These are phyloP conservation scores for Trilocha varians DNA, from an alignment of 2,888 invertebrate genomes.

Conservation along the genomic window DNA sequence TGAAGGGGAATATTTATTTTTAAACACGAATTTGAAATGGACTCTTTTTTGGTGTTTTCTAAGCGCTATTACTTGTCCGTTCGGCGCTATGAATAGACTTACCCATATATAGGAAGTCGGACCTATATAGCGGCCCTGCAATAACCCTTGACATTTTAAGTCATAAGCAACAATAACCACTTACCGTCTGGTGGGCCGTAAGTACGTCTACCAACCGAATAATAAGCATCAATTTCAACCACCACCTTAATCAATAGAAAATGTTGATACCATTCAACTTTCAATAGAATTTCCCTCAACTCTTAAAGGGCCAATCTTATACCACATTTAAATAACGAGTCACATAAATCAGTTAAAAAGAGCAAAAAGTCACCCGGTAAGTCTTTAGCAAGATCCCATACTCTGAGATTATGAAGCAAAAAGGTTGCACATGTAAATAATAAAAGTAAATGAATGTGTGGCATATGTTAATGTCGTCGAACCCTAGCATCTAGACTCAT, in stretches of 20 bases:
- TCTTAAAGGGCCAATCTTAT: neutral
- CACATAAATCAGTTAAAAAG: neutral
- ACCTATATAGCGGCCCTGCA: no score
- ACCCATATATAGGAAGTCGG: no score
- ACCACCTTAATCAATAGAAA: neutral
- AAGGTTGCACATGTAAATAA: slow-evolving; percentile 43
- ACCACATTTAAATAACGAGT: neutral
- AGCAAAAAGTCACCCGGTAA: slow-evolving; percentile 3
- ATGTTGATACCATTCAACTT: no score
- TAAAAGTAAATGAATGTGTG: slow-evolving; percentile 41
- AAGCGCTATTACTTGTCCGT: no score
- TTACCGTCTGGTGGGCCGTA: no score
- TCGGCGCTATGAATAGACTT: no score
- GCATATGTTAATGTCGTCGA: slow-evolving; percentile 45
- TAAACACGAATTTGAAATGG: no score
- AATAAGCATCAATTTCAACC: neutral
- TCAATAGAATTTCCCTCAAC: no score
- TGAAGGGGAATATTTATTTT: no score
- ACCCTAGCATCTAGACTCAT: slow-evolving; percentile 19
- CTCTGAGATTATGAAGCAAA: slow-evolving; percentile 29
- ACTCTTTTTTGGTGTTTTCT: no score
- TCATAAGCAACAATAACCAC: no score
- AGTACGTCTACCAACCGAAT: slow-evolving; percentile 5
- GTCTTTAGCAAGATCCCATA: slow-evolving; percentile 6
- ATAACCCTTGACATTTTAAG: no score